phyloP scores from a whole-genome alignment of 1,140 invertebrate species.

The Camponotus floridanus region DNA sequence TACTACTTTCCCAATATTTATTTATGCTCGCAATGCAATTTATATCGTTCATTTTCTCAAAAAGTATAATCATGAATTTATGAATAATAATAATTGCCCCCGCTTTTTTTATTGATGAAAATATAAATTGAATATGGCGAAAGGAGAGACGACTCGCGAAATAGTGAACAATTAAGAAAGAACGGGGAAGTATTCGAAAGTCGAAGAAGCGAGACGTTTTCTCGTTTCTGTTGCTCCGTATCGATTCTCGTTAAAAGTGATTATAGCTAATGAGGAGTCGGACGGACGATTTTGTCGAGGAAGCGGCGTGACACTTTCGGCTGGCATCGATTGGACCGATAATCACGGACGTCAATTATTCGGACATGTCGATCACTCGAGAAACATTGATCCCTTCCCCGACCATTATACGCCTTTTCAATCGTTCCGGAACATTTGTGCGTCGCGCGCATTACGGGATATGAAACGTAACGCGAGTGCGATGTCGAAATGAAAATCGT shows the following conservation, averaged over 20 bases:
- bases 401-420: constrained; percentile 58
- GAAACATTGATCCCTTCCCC: constrained; percentile 39
- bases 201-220: not conserved
- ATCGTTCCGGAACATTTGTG: constrained; percentile 19
- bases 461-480: constrained; percentile 60
- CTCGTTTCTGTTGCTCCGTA: constrained; percentile 19
- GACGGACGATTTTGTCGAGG: constrained; percentile 32
- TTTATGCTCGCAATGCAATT: not conserved
- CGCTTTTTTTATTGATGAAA: constrained; percentile 12
- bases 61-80: not conserved
- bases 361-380: constrained; percentile 55
- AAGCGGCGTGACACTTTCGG: constrained; percentile 44
- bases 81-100: not conserved
- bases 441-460: constrained; percentile 27
- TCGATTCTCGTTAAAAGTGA: constrained; percentile 52
- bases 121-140: not conserved
- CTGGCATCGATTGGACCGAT: constrained; percentile 59
- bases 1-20: not conserved
- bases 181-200: not conserved
- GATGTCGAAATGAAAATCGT: constrained; percentile 61
- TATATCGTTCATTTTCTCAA: not conserved
- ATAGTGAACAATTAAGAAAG: constrained; percentile 18
- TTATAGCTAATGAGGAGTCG: constrained; percentile 48
- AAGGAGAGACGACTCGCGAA: not conserved
- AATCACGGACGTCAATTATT: constrained; percentile 63